These are phyloP conservation scores for Fopius arisanus DNA, from an alignment of 1,140 invertebrate species.

Conservation along the genomic window DNA sequence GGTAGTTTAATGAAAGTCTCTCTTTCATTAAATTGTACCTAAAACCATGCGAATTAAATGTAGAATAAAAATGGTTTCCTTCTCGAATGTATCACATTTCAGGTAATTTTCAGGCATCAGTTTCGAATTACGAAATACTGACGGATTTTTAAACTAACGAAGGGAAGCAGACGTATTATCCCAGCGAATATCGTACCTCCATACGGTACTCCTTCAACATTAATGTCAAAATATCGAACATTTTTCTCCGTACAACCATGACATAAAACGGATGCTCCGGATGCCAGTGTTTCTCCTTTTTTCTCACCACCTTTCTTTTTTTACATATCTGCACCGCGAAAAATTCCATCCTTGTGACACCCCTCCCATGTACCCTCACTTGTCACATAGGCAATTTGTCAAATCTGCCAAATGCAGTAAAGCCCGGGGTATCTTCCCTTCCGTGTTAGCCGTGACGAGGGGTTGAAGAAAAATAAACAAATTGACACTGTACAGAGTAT, in stretches of 20 bases:
- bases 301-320: not conserved
- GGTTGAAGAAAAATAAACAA: not conserved
- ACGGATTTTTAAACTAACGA: not conserved
- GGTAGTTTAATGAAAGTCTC: too few relatives aligned
- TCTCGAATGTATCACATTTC: too few relatives aligned
- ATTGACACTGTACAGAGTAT: slow-evolving; percentile 5
- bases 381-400: slow-evolving; percentile 15
- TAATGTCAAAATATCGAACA: not conserved
- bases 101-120: too few relatives aligned
- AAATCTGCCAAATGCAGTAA: slow-evolving; percentile 13
- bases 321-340: not conserved
- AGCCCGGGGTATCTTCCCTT: not conserved
- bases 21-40: too few relatives aligned
- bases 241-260: not conserved
- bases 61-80: too few relatives aligned
- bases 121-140: too few relatives aligned
- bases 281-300: not conserved
- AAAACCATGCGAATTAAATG: too few relatives aligned
- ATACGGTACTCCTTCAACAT: not conserved
- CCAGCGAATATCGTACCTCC: too few relatives aligned
- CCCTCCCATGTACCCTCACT: not conserved
- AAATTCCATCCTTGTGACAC: slow-evolving; percentile 3
- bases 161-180: not conserved
- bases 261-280: not conserved
- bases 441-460: not conserved